Base-by-base conservation (phyloP, 30 jellyfish, hydroid and myxozoan genomes). In the Aurelia sp. region DNA sequence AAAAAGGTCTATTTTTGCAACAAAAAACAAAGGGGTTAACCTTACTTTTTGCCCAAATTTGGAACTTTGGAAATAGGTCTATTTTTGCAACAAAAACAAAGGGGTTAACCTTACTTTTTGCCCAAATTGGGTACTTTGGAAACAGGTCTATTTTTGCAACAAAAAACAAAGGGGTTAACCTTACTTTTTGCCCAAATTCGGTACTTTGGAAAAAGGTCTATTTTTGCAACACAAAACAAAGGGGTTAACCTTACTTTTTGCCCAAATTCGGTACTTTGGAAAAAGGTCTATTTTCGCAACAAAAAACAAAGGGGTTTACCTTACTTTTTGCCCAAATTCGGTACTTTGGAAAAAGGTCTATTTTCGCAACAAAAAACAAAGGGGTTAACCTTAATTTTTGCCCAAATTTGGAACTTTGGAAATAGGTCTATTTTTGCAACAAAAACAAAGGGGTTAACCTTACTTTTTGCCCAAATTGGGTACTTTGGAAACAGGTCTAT, bases 31-130 rank as follows among this genome's bases (percentile, higher is more conserved):
- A 44, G 76, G 80, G 17, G 24, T 9, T n/a, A 21, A 18, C 80
- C 80, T 68, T 68, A 15, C 59, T 38, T 2, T 68, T 68, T 27
- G 44, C 13, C 59, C 40, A 17, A 68, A 68, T 22, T 15, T 17
- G 60, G 58, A 7, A 30, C 7, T 22, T 22, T 27, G 16, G 51
- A 27, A 68, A 22, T 13, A 5, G 58, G 27, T 19, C 12, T 15
- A 20, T 35, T 68, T 68, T 22, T 8, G 17, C 51, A 20, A n/a
- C n/a, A 30, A 68, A 27, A 68, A 4, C 30, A 20, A 68, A 68
- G 80, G 80, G 5, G 24, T 9, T n/a, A 21, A 18, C 80, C 80
- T 68, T 68, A 15, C 59, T 15, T 21, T 68, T 68, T 68, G 44
- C 22, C 20, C n/a, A 68, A 68, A 68, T 11, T 27, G 20, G 22